Conservation (phyloP, 2,888 invertebrate genomes). For the Chrysolina haemoptera region DNA sequence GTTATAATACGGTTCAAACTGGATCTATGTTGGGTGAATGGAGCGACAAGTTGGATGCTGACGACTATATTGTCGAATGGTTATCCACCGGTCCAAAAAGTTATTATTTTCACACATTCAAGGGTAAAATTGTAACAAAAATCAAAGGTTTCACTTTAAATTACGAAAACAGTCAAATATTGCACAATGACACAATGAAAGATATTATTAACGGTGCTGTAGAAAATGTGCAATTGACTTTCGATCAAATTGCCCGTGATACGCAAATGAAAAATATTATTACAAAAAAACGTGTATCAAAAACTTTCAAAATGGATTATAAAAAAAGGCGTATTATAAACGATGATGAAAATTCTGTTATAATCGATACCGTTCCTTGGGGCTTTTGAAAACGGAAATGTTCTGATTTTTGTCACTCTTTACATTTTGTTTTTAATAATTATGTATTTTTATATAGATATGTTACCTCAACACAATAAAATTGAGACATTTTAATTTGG, state of each 20-base stretch:
- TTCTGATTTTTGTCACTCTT: too few species aligned
- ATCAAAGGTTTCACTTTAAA: constrained; percentile 41
- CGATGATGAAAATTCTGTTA: not conserved
- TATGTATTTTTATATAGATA: too few species aligned
- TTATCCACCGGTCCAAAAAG: constrained; percentile 40
- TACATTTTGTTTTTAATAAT: too few species aligned
- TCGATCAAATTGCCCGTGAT: constrained; percentile 4
- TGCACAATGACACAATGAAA: not conserved
- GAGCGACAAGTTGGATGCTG: constrained; percentile 40
- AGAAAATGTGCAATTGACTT: not conserved
- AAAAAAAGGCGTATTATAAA: not conserved
- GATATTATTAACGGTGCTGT: not conserved
- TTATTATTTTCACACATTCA: constrained; percentile 36
- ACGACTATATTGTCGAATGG: constrained; percentile 43
- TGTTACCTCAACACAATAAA: too few species aligned
- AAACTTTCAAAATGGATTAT: not conserved
- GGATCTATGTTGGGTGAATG: constrained; percentile 40
- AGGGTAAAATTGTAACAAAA: constrained; percentile 36
- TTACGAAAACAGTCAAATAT: constrained; percentile 22
- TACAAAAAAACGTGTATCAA: not conserved
- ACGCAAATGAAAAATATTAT: constrained; percentile 4
- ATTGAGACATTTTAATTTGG: too few species aligned
- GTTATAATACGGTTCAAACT: constrained; percentile 42
- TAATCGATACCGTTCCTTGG: not conserved
- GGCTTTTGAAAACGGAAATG: not conserved